Evolutionary conservation across 1,140 invertebrate genomes (phyloP).

Genomic region (Plutomurus gul): DNA sequence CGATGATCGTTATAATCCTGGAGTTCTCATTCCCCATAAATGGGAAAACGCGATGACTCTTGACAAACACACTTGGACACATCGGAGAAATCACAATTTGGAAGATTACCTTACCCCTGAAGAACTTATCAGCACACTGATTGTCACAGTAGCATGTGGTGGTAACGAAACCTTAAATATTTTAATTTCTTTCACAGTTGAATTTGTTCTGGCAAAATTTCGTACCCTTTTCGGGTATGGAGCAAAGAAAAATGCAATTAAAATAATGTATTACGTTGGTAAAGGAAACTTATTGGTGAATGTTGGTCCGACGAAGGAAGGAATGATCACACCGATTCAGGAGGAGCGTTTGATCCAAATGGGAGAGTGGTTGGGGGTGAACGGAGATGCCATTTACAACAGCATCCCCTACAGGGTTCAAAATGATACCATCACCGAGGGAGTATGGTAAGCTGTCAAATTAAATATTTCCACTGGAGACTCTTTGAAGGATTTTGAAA

Average conservation of each 20-base stretch:
- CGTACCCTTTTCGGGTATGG: too few relatives aligned
- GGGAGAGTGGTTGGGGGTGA: conserved; percentile 64
- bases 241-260: too few relatives aligned
- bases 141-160: conserved; percentile 37
- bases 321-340: conserved; percentile 64
- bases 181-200: background rate
- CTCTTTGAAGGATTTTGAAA: too few relatives aligned
- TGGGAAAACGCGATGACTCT: conserved; percentile 65
- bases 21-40: conserved; percentile 57
- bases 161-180: too few relatives aligned
- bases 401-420: conserved; percentile 59
- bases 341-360: conserved; percentile 64
- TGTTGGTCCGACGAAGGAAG: conserved; percentile 65
- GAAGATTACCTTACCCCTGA: conserved; percentile 59
- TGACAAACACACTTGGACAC: conserved; percentile 64
- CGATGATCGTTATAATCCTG: conserved; percentile 62
- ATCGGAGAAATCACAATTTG: conserved; percentile 58
- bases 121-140: conserved; percentile 60
- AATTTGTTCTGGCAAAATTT: background rate
- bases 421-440: conserved; percentile 61
- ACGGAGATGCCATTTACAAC: conserved; percentile 66
- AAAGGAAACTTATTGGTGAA: conserved; percentile 65
- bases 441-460: conserved; percentile 55
- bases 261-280: too few relatives aligned
- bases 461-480: background rate